Evolutionary conservation across 1,140 invertebrate species (phyloP).

Genomic region (Meloidogyne exigua): DNA sequence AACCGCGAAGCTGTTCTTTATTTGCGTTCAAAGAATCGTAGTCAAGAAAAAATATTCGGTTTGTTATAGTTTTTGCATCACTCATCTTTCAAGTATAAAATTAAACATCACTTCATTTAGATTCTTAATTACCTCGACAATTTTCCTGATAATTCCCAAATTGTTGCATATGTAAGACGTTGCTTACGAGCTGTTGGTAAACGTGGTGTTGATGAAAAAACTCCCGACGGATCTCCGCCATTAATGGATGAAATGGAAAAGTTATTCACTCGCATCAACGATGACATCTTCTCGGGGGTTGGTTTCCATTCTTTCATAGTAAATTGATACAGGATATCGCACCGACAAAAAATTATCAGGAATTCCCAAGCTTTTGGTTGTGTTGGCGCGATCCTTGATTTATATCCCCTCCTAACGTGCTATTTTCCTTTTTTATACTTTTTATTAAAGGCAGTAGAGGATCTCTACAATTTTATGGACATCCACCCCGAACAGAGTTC

Average conservation of each 20-base stretch:
- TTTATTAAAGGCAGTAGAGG: conserved; percentile 35
- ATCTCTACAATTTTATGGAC: conserved; percentile 42
- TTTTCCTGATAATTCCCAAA: conserved; percentile 30
- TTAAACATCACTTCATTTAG: too few species aligned
- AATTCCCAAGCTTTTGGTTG: too few species aligned
- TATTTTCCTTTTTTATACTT: not conserved
- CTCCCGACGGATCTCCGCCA: not conserved
- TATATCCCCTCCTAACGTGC: not conserved
- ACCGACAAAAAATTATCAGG: too few species aligned
- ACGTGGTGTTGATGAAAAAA: conserved; percentile 4
- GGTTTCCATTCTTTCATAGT: not conserved
- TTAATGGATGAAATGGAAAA: conserved; percentile 20
- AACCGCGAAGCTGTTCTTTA: conserved; percentile 16
- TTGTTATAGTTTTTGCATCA: not conserved
- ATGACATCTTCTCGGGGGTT: conserved; percentile 38
- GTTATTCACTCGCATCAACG: conserved; percentile 25
- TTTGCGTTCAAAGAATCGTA: conserved; percentile 34
- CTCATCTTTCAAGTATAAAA: not conserved
- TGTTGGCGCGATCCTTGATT: too few species aligned
- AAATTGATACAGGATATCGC: too few species aligned
- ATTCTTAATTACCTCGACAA: conserved; percentile 39
- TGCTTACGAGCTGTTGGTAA: conserved; percentile 35
- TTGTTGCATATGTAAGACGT: conserved; percentile 36
- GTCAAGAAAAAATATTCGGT: conserved; percentile 32
- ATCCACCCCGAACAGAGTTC: conserved; percentile 28